Conservation (phyloP, 2,888 invertebrate genomes). For the Taphrorychus bicolor region DNA sequence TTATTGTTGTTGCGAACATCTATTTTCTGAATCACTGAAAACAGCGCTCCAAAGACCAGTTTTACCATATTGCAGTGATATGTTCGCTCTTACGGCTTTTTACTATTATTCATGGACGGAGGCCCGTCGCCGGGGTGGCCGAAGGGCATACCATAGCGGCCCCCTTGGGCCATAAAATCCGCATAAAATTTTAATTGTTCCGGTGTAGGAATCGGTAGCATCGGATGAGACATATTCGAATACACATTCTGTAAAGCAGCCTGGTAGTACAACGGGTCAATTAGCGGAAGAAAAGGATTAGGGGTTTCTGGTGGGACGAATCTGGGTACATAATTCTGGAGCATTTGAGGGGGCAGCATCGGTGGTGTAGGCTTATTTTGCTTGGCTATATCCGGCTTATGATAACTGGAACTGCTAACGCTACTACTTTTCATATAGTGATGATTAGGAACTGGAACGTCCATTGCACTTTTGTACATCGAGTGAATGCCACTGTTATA, state of each 20-base stretch:
- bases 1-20: too few relatives aligned
- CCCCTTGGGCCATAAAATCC: slow-evolving; percentile 60
- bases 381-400: slow-evolving; percentile 2
- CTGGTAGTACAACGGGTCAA: slow-evolving; percentile 61
- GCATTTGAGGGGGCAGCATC: slow-evolving; percentile 30
- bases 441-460: slow-evolving; percentile 28
- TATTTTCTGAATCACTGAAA: neutral
- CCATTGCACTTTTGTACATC: slow-evolving; percentile 23
- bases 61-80: slow-evolving; percentile 21
- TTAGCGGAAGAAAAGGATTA: slow-evolving; percentile 54
- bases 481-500: slow-evolving; percentile 28
- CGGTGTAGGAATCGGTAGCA: slow-evolving; percentile 61
- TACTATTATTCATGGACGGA: slow-evolving; percentile 42
- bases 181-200: slow-evolving; percentile 64
- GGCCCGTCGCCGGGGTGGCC: slow-evolving; percentile 53
- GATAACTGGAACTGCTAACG: neutral
- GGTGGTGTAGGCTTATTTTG: slow-evolving; percentile 33
- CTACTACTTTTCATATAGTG: slow-evolving; percentile 7
- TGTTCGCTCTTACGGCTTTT: slow-evolving; percentile 37
- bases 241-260: slow-evolving; percentile 62
- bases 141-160: slow-evolving; percentile 51
- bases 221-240: slow-evolving; percentile 50
- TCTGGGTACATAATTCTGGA: neutral
- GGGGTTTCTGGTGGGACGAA: slow-evolving; percentile 15
- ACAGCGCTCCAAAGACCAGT: slow-evolving; percentile 26